Base-by-base conservation (phyloP, 1,140 invertebrate species). In the Dryas iulia region DNA sequence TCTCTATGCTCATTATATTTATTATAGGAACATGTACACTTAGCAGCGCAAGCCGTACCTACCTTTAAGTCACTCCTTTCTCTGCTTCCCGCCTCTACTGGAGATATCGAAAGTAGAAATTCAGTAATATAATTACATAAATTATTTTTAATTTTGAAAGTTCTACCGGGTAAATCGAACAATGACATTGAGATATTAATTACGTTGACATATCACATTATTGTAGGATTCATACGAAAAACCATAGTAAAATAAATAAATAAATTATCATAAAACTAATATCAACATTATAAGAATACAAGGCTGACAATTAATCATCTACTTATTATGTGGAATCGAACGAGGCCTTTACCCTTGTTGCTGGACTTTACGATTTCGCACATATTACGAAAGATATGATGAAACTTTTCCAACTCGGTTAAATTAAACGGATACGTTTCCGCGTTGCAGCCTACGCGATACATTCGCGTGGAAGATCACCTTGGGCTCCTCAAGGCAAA, bases 401-500 rank as follows among this genome's bases (percentile, higher is more conserved):
- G 61, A 65, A 70, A 56, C 39, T 60, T 28, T 60, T 33, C 35
- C 59, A 53, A 60, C 64, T 10, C 11, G 59, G 58, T 54, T 7
- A 39, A 59, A 65, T 59, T n/a, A 35, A 64, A 31, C 61, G 61
- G 56, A 59, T 64, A 65, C 12, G 26, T 53, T 72, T 77, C 72
- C 74, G 69, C 31, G 53, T 70, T 58, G 28, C 33, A 53, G 53
- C 30, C 39, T 65, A 60, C 28, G 28, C 39, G 30, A 57, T 12
- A 52, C 66, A 25, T 35, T 68, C 59, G 30, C 53, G 25, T 52
- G 56, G 62, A 64, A 28, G 72, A 52, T 66, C 69, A 61, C 69
- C 72, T 74, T 72, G 72, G 35, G 28, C 28, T 39, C 14, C 18
- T 60, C 71, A 77, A 77, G 72, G 75, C 72, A 61, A 71, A 57